Percentiles rank a stretch among this genome's conserved stretches.
Conservation (phyloP, 1,140 invertebrate species). For the Pygmarrhopalites habei region DNA sequence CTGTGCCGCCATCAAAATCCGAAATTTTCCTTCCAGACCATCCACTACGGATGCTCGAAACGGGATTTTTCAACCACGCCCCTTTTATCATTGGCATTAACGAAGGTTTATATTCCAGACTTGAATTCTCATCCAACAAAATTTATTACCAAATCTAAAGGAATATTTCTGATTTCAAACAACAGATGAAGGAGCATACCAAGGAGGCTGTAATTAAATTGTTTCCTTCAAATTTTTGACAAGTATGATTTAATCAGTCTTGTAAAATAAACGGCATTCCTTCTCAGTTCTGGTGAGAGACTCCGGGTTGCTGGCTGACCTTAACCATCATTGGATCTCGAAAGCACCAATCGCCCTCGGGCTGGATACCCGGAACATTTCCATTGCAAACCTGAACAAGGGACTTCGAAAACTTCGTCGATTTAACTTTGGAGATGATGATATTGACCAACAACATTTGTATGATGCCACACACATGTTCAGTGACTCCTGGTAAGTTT, state of each 20-base stretch:
- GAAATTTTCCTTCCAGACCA: constrained; percentile 2
- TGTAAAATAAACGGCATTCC: no score
- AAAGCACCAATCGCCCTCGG: background rate
- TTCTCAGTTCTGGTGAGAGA: background rate
- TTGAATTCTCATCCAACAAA: no score
- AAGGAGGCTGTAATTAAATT: background rate
- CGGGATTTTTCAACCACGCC: background rate
- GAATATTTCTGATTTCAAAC: no score
- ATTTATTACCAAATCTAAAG: no score
- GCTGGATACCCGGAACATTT: background rate
- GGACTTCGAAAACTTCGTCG: background rate
- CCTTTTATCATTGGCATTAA: background rate
- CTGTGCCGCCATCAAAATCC: background rate
- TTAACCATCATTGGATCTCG: background rate
- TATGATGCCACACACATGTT: background rate
- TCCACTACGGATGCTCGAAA: background rate
- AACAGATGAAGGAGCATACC: constrained; percentile 3
- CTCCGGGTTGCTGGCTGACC: background rate
- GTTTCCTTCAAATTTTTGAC: no score
- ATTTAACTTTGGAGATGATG: background rate
- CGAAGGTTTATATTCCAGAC: no score
- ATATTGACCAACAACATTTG: background rate
- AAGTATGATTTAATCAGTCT: no score
- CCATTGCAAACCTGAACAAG: background rate
- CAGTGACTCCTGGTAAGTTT: background rate